Evolutionary conservation across 2,888 invertebrate species (phyloP), one percentile per base, ranked within the genome.

Genomic region (Morpho deidamia): DNA sequence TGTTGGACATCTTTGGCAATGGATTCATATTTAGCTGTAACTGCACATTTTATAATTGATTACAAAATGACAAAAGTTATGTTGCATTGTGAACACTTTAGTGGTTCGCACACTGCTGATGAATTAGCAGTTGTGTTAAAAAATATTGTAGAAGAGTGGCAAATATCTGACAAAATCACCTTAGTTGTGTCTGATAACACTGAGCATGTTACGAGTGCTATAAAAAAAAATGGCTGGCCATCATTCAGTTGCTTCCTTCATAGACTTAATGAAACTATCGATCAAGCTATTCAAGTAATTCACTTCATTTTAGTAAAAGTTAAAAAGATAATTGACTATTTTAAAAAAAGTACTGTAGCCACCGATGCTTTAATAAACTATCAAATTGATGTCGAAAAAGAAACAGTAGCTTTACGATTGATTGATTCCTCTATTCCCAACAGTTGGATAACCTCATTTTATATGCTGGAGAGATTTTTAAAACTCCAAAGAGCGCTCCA

Each of bases 401-500:
- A 12, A 47, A 34, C 35, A 2, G 44, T 51, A 44, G 37, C 50
- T 8, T 38, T 51, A n/a, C 32, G 14, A 8, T 39, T 60, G n/a
- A 14, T 56, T 37, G 48, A 46, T 23, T 23, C 23, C 11, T 60
- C 55, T 10, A 51, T 55, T n/a, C 50, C 58, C 12, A 60, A 51
- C 9, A 50, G 58, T 39, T 62, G 60, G 62, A 62, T 55, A 37
- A 53, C 60, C 7, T 47, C 60, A 14, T 62, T 43, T 55, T 60
- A 50, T 33, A 58, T 56, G 60, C n/a, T 60, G n/a, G 45, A 62
- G 12, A 33, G 58, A 32, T 58, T 58, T 48, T 10, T 58, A 14
- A 46, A 55, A n/a, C 43, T 57, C 23, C 51, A 59, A 44, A 34
- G 10, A 12, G 46, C 59, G 8, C 34, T 62, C n/a, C 41, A 53